Percentiles rank a stretch among this genome's conserved stretches.
Evolutionary conservation across 2,113 vertebrate species (phyloP).

Genomic region (Telmatochromis sp.): DNA sequence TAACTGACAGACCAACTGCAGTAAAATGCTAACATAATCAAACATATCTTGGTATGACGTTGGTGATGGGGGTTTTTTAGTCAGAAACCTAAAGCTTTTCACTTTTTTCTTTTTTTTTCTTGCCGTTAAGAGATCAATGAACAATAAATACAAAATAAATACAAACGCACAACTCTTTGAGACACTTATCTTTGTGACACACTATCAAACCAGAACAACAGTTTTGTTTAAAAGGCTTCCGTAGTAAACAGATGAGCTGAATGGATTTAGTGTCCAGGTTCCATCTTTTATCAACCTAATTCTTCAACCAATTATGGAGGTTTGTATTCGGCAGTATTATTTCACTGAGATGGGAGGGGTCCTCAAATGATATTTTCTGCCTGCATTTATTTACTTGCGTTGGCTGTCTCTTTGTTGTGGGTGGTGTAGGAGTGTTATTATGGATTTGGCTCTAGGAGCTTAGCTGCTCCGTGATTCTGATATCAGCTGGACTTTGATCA

Average conservation of each 20-base stretch:
- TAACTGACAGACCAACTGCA: not conserved
- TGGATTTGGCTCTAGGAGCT: slow-evolving; percentile 45
- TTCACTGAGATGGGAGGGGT: slow-evolving; percentile 21
- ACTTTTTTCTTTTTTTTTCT: not conserved
- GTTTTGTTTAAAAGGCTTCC: slow-evolving; percentile 26
- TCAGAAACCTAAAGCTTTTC: not conserved
- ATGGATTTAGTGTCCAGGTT: slow-evolving; percentile 47
- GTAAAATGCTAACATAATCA: not conserved
- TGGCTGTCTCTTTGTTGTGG: slow-evolving; percentile 43
- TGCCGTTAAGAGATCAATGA: slow-evolving; percentile 19
- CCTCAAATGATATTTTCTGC: slow-evolving; percentile 29
- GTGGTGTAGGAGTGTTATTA: slow-evolving; percentile 45
- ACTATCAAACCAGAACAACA: slow-evolving; percentile 16
- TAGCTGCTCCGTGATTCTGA: slow-evolving; percentile 43
- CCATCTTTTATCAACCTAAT: slow-evolving; percentile 46
- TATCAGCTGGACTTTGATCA: slow-evolving; percentile 67
- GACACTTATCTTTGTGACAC: slow-evolving; percentile 31
- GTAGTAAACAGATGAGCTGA: slow-evolving; percentile 34
- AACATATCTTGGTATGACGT: not conserved
- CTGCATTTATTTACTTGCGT: slow-evolving; percentile 34
- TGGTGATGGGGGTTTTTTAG: not conserved
- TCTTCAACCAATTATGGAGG: slow-evolving; percentile 41
- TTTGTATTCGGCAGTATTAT: slow-evolving; percentile 25
- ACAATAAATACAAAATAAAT: not conserved
- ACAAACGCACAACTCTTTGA: slow-evolving; percentile 36